Evolutionary conservation across 2,888 invertebrate genomes (phyloP), one percentile per base, ranked within the genome.

Genomic region (Bembecia ichneumoniformis): DNA sequence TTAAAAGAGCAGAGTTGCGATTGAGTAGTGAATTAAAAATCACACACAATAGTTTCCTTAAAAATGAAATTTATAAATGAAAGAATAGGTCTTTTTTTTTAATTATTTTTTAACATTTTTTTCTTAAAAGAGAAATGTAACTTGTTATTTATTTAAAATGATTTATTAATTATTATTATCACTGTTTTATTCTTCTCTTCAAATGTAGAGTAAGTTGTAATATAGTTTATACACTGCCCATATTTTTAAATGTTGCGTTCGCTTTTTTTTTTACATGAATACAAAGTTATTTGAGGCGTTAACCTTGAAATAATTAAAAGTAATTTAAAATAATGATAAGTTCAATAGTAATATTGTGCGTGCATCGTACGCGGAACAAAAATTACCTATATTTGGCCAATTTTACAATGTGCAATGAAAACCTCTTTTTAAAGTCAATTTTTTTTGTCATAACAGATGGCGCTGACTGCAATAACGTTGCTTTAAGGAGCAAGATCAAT

Each of bases 101-200:
- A 78, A 78, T 82, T 81, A 82, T 51, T 46, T 77, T 83, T 83
- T 82, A 86, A 82, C 83, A 82, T 74, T 81, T 82, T 84, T 78
- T 80, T 74, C 66, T 65, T 75, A 20, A 20, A 79, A 78, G 68
- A 75, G 66, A 70, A 74, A 66, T 81, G 79, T 82, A 83, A 82
- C 76, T 83, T 86, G 87, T 87, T 87, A 87, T 87, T 87, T 87
- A 87, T 87, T 87, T 86, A 80, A 87, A 84, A 86, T 83, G 86
- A 86, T 83, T 28, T 28, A 28, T 28, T 28, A 28, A 28, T 28
- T 28, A 28, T 28, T 28, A 28, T 84, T 74, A 83, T 79, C 82
- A 82, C 79, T 75, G 74, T 77, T 77, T 77, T 73, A 77, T 9
- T 9, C 9, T 28, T 28, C 28, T 9, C 9, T 9, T 28, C 28